Evolutionary conservation across 1,140 invertebrate genomes (phyloP).

Genomic region (Ceratoteleas bidentatus): DNA sequence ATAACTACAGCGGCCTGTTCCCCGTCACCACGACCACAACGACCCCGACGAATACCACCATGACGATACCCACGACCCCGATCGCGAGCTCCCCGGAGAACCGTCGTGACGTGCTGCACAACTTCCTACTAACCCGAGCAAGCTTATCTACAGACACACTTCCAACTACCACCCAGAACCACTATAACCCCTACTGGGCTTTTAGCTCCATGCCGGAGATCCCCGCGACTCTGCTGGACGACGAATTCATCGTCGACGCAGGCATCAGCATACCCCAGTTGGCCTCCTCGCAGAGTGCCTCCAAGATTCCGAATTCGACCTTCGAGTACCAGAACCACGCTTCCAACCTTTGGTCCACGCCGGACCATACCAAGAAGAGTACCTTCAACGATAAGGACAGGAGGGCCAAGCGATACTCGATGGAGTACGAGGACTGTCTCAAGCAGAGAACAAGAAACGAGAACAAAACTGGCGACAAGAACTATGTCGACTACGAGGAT

Average conservation of each 20-base stretch:
- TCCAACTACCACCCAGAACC: conserved; percentile 63
- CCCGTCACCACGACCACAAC: conserved; percentile 9
- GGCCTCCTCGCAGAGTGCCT: conserved; percentile 69
- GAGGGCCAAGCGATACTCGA: conserved; percentile 70
- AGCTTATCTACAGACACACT: conserved; percentile 60
- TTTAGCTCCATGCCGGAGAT: conserved; percentile 79
- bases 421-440: conserved; percentile 73
- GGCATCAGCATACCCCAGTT: conserved; percentile 80
- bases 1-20: conserved; percentile 36
- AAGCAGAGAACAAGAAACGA: conserved; percentile 58
- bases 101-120: conserved; percentile 68
- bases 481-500: conserved; percentile 73
- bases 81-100: conserved; percentile 58
- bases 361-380: conserved; percentile 20
- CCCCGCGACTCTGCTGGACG: conserved; percentile 74
- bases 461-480: conserved; percentile 23
- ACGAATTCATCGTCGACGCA: conserved; percentile 82
- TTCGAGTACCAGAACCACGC: conserved; percentile 72
- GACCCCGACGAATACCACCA: conserved; percentile 22
- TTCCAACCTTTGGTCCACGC: conserved; percentile 21
- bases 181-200: conserved; percentile 78
- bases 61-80: conserved; percentile 5
- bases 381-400: conserved; percentile 17
- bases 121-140: conserved; percentile 69
- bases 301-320: conserved; percentile 76